phyloP scores from a whole-genome alignment of 2,113 vertebrate species.

The Cathartes aura region DNA sequence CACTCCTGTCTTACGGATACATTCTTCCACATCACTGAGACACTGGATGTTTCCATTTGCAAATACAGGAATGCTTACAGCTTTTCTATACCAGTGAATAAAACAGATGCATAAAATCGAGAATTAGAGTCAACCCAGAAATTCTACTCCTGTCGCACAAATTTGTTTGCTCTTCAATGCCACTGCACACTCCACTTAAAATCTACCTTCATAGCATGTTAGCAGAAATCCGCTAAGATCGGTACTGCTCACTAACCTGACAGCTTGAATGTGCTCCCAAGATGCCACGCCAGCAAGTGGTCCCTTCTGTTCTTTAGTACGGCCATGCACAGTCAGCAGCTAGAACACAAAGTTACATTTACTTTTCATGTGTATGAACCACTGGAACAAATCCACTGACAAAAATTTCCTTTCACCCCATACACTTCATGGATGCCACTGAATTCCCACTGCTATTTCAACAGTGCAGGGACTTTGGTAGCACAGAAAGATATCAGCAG shows the following conservation, averaged over 20 bases:
- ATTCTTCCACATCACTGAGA: constrained; percentile 90
- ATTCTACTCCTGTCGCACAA: neutral
- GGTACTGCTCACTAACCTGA: constrained; percentile 79
- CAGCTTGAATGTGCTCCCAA: constrained; percentile 95
- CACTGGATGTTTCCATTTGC: constrained; percentile 97
- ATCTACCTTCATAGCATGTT: neutral
- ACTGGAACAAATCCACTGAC: neutral
- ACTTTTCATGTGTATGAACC: neutral
- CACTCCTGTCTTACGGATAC: constrained; percentile 91
- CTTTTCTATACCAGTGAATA: constrained; percentile 78
- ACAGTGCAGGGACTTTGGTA: neutral
- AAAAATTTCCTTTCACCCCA: neutral
- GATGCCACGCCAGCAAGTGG: constrained; percentile 87
- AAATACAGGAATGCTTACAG: constrained; percentile 93
- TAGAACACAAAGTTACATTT: constrained; percentile 55
- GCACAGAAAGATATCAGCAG: neutral
- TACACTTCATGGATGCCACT: neutral
- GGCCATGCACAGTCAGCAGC: constrained; percentile 93
- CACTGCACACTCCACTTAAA: neutral
- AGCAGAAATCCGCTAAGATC: neutral
- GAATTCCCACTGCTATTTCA: neutral
- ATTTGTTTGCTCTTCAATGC: neutral
- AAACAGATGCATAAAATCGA: neutral
- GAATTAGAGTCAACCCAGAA: neutral
- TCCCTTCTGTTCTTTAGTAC: constrained; percentile 98